Evolutionary conservation across 2,888 invertebrate genomes (phyloP), one percentile per base, ranked within the genome.

Genomic region (Mongoloraphidia duomilia): DNA sequence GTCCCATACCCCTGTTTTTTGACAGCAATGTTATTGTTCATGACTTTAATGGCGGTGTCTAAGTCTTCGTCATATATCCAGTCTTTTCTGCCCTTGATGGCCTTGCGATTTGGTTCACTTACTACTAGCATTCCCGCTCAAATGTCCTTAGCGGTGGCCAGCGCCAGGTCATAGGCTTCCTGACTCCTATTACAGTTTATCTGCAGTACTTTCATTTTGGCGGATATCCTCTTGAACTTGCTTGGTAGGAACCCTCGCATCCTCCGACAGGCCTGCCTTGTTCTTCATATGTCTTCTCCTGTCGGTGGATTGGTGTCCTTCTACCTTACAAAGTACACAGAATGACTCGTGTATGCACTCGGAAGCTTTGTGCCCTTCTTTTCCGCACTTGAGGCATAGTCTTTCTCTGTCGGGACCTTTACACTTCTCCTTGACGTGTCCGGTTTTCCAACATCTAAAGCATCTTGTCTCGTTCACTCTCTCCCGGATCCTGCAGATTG

Each of bases 371-470:
- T 57, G 54, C 3, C 54, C 54, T 11, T 50, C 49, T 36, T 53
- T 49, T 6, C 49, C 46, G 26, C 57, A 56, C 37, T 50, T 52
- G 10, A 54, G 39, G 44, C 56, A 56, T 2, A 48, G 35, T 5
- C 46, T 38, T 26, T 42, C 37, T 12, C 53, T 47, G 34, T 57
- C 52, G 2, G 51, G 53, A 9, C 53, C 54, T 14, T 38, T 52
- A 26, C 56, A 57, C 9, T 50, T 33, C 3, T 34, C 35, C 35
- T 49, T 54, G 8, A 17, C 38, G 42, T 53, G 54, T 1, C 55
- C 54, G 9, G 48, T 35, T 34, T 44, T 39, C 54, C 52, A 55
- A 41, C 53, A 57, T 42, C 49, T 54, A n/a, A 37, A 50, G 35
- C 55, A 56, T 44, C 44, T 54, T 8, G 9, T 17, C 4, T 52